A percentile compares a stretch with the other conserved stretches of the same genome.
Conservation (phyloP, 2,797 vertebrate genomes). For the Pempheris klunzingeri region DNA sequence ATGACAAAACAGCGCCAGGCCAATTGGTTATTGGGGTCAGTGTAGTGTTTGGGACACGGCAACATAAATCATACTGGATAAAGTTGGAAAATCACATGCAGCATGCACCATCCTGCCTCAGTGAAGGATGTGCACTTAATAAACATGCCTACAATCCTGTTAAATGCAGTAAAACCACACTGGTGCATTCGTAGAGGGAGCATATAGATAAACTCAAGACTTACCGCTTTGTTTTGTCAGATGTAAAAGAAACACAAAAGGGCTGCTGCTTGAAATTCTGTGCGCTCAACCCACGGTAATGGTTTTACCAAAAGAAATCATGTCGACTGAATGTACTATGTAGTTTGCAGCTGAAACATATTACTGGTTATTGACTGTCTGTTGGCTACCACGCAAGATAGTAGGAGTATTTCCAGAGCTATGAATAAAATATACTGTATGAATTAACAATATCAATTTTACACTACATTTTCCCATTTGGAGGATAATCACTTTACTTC, state of each 20-base stretch:
- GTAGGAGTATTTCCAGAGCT: constrained; percentile 27
- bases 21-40: constrained; percentile 63
- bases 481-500: constrained; percentile 52
- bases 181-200: constrained; percentile 15
- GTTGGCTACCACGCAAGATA: constrained; percentile 33
- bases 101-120: background rate
- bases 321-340: constrained; percentile 25
- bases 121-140: constrained; percentile 44
- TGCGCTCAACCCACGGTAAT: constrained; percentile 35
- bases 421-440: constrained; percentile 57
- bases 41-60: constrained; percentile 27
- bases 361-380: constrained; percentile 26
- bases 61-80: constrained; percentile 57
- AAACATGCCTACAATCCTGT: constrained; percentile 43
- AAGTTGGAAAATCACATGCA: constrained; percentile 20
- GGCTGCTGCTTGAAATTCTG: constrained; percentile 46
- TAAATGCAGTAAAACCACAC: constrained; percentile 30
- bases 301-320: constrained; percentile 50
- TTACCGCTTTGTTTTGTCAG: constrained; percentile 50
- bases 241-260: constrained; percentile 34
- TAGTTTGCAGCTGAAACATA: constrained; percentile 28
- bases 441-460: constrained; percentile 52
- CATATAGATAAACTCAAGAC: constrained; percentile 36
- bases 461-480: constrained; percentile 40
- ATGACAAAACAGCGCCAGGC: constrained; percentile 35